Evolutionary conservation across 64 coral and sea anemone genomes (phyloP), one percentile per base, ranked within the genome.

Genomic region (Porites australiensis): DNA sequence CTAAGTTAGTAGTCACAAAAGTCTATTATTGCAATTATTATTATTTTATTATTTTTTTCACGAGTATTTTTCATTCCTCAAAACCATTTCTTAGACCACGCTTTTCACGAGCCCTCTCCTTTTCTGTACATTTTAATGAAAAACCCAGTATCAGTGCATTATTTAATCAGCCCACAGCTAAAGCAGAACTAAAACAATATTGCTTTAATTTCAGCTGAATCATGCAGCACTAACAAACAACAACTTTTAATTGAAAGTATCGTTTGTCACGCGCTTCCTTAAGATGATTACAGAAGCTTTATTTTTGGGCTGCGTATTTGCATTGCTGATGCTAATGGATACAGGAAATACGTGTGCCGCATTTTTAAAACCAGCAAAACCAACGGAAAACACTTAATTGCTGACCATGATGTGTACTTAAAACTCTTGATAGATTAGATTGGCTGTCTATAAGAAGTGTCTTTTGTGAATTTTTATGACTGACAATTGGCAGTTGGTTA

Each of bases 221-320:
- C 47, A 8, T 44, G 45, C 19, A 50, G 73, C 46, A 19, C n/a
- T 76, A 50, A 51, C 47, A 76, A 76, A 50, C 45, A 19, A 48
- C 44, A 19, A 74, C 37, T 76, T 74, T 13, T 14, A 44, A 14
- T 14, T 2, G 6, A 16, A 50, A 76, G 13, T 50, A 50, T 15
- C 50, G 73, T 2, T 15, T 14, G 73, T 76, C 73, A 76, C 73
- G 73, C 73, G 73, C 73, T 76, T 18, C 6, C 6, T 15, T 76
- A 18, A 50, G 73, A 19, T 76, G 45, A 76, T 76, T 76, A 76
- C 45, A 76, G n/a, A 76, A 76, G 47, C 73, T 45, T 50, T 76
- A 76, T 76, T 76, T 76, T 50, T 14, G 73, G 73, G 12, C 3
- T 57, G 27, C 27, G 27, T 12, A 57, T 57, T 76, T 6, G 48